These are phyloP conservation scores for Peromyscus aztecus DNA, from an alignment of 2,797 vertebrate genomes.

Conservation along the genomic window DNA sequence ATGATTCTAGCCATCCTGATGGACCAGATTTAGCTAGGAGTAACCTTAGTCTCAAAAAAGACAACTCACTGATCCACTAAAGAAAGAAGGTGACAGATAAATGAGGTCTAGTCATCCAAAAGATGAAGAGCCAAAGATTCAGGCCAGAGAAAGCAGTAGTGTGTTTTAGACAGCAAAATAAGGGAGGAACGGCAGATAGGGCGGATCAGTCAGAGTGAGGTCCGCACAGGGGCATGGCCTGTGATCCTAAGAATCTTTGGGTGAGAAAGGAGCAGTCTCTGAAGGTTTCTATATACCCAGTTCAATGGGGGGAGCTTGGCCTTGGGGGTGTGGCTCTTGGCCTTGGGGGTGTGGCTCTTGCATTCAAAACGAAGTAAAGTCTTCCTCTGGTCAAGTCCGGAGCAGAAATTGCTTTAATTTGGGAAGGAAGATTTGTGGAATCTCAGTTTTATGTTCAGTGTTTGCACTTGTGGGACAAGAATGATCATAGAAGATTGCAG, in stretches of 20 bases:
- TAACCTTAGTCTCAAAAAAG: slow-evolving; percentile 34
- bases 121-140: slow-evolving; percentile 1
- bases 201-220: background rate
- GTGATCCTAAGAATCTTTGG: background rate
- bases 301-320: background rate
- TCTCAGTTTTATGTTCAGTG: background rate
- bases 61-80: background rate
- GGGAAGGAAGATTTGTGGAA: slow-evolving; percentile 16
- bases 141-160: background rate
- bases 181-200: background rate
- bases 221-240: background rate
- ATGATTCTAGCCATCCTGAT: background rate
- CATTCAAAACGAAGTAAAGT: slow-evolving; percentile 16
- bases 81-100: slow-evolving; percentile 36
- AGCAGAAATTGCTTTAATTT: background rate
- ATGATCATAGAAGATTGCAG: background rate
- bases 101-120: slow-evolving; percentile 39
- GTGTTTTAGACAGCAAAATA: background rate
- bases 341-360: background rate
- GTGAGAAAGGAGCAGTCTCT: background rate
- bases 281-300: background rate
- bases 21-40: slow-evolving; percentile 11
- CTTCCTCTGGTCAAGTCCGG: background rate
- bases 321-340: background rate
- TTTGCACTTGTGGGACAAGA: background rate